phyloP scores from a whole-genome alignment of 2,113 vertebrate species.

The Urocynchramus pylzowi region DNA sequence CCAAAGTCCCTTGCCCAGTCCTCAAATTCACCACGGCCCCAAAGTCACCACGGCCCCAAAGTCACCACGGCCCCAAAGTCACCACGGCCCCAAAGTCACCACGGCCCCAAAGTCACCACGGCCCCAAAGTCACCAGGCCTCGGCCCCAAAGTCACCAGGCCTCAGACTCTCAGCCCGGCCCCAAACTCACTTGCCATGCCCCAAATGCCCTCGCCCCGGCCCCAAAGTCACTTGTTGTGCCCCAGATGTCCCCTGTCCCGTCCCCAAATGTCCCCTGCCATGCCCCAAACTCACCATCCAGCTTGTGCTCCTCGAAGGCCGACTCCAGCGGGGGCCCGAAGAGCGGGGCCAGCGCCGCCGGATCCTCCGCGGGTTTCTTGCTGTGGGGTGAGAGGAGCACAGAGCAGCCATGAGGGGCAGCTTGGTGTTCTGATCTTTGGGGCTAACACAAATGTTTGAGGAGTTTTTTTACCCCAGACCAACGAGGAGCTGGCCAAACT shows the following conservation, averaged over 20 bases:
- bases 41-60: accelerated
- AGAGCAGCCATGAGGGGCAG: accelerated
- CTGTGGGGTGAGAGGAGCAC: conserved; percentile 40
- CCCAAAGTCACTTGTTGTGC: not conserved
- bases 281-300: conserved; percentile 70
- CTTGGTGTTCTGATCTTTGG: accelerated
- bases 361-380: conserved; percentile 78
- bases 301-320: conserved; percentile 85
- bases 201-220: accelerated
- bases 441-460: accelerated
- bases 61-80: accelerated
- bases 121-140: not conserved
- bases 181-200: not conserved
- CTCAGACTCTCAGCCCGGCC: too few species aligned
- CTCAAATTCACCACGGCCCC: accelerated
- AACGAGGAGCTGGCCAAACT: accelerated
- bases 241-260: accelerated
- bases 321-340: conserved; percentile 87
- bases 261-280: not conserved
- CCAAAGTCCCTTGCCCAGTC: not conserved
- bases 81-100: accelerated
- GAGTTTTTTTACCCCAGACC: accelerated
- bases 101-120: accelerated
- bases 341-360: conserved; percentile 73
- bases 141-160: too few species aligned